A percentile compares a stretch with the other conserved stretches of the same genome.
Evolutionary conservation across 2,797 vertebrate species (phyloP).

Genomic region (Discoglossus pictus): DNA sequence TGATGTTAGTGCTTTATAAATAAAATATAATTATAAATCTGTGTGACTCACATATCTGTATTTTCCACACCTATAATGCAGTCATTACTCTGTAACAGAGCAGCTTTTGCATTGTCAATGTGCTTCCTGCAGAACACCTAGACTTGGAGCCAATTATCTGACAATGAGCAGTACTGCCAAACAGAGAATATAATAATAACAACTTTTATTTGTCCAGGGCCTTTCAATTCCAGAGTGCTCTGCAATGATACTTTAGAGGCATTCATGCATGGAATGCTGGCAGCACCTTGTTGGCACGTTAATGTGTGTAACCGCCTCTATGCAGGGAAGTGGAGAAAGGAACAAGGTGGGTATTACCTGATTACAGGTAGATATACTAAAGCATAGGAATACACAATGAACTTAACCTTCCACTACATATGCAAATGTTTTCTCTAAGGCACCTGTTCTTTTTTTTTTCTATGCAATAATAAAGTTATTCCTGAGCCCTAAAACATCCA

Average conservation of each 20-base stretch:
- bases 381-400: no score
- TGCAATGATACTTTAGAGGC: constrained; percentile 38
- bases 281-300: constrained; percentile 18
- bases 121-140: background rate
- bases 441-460: no score
- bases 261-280: constrained; percentile 44
- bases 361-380: no score
- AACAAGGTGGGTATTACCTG: background rate
- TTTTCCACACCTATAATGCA: no score
- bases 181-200: constrained; percentile 28
- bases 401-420: no score
- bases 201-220: constrained; percentile 34
- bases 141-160: constrained; percentile 5
- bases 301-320: constrained; percentile 27
- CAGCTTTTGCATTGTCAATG: background rate
- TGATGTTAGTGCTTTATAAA: no score
- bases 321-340: constrained; percentile 13
- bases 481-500: no score
- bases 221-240: constrained; percentile 23
- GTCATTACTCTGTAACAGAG: constrained; percentile 11
- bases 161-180: constrained; percentile 15
- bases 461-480: no score
- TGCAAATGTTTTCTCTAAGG: no score
- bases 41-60: no score
- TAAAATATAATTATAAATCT: no score